Conservation (phyloP, 2,113 vertebrate genomes). For the Ictidomys tridecemlineatus region DNA sequence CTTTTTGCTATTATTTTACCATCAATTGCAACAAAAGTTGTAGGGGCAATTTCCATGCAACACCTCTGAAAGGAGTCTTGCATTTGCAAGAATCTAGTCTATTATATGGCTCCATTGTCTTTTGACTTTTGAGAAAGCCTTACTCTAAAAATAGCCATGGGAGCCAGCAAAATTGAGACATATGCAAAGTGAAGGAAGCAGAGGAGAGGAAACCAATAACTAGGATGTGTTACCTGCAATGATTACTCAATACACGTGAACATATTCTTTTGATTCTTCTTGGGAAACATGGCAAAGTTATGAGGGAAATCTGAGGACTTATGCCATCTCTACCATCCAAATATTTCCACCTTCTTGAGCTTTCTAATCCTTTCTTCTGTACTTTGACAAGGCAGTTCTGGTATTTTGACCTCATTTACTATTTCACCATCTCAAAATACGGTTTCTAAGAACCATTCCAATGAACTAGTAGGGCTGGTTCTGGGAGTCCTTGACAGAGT, state of each 20-base stretch:
- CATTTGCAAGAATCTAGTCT: too few species aligned
- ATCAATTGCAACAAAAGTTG: background rate
- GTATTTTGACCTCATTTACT: background rate
- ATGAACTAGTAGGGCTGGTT: background rate
- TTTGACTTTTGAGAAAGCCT: too few species aligned
- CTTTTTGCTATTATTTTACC: constrained; percentile 12
- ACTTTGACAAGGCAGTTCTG: background rate
- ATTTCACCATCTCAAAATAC: background rate
- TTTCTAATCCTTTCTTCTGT: background rate
- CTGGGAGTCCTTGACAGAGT: background rate
- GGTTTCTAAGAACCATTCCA: background rate
- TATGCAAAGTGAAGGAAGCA: background rate
- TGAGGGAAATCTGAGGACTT: background rate
- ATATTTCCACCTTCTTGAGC: background rate
- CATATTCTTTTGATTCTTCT: background rate
- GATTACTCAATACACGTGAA: background rate
- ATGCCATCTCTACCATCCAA: background rate
- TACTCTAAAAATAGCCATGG: too few species aligned
- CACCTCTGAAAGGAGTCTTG: too few species aligned
- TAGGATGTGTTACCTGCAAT: background rate
- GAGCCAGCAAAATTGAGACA: background rate
- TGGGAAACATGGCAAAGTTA: background rate
- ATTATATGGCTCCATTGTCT: too few species aligned
- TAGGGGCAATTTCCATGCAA: too few species aligned
- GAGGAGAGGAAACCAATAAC: background rate